Evolutionary conservation across 1,140 invertebrate species (phyloP), one percentile per base, ranked within the genome.

Genomic region (Leptonema lineaticorne): DNA sequence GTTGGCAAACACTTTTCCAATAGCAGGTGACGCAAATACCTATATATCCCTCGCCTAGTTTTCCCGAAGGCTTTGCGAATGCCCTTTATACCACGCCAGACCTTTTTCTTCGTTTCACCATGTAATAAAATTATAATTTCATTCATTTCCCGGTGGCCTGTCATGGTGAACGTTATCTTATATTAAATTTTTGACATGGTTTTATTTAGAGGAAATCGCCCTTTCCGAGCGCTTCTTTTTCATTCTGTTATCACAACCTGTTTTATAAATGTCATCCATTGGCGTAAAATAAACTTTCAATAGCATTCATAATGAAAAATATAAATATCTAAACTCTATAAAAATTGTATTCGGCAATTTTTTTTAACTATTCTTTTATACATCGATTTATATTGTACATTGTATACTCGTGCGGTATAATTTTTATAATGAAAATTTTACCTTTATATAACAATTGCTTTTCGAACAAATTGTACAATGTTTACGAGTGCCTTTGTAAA

Each of bases 401-500:
- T n/a, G n/a, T n/a, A n/a, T n/a, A n/a, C n/a, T n/a, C n/a, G n/a
- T n/a, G n/a, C n/a, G n/a, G n/a, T n/a, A n/a, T n/a, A n/a, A n/a
- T n/a, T n/a, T n/a, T n/a, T n/a, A n/a, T n/a, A 70, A 73, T 70
- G 72, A 66, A 68, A 73, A 73, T 71, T 68, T 70, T 66, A 70
- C 69, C 71, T 66, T 59, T 24, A 20, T 50, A 30, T 24, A 53
- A 24, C 50, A 53, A 24, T 67, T 30, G 66, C 56, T 60, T 45
- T 67, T 33, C 66, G 48, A 29, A 24, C 45, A 33, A 53, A 28
- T 30, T 56, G 37, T 56, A 22, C 64, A 22, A 29, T 37, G 22
- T 53, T 53, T 53, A 53, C 64, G 27, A 37, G 28, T 56, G 48
- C 56, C 24, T 57, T 46, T 60, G 24, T 60, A 18, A 67, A 48